These are phyloP conservation scores for Volucella inanis DNA, from an alignment of 2,888 invertebrate species.

Conservation along the genomic window DNA sequence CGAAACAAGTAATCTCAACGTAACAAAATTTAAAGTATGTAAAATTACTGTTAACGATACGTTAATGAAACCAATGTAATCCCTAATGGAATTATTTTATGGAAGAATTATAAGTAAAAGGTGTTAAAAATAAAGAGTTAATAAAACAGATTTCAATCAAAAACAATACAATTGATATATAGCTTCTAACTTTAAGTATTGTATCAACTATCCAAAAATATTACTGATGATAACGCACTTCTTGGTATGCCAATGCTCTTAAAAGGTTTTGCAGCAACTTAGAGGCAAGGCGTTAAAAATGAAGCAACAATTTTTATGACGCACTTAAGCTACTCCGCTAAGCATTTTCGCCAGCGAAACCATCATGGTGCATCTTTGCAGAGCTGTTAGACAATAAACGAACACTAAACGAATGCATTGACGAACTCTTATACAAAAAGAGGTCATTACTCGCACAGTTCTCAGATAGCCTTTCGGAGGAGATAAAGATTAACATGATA, in stretches of 20 bases:
- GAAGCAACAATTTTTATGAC: no score
- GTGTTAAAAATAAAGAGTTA: not conserved
- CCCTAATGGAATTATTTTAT: not conserved
- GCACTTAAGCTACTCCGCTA: no score
- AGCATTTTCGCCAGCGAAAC: not conserved
- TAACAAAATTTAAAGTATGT: not conserved
- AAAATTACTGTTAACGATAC: constrained; percentile 2
- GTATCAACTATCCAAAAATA: not conserved
- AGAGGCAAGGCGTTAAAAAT: no score
- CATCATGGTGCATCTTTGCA: constrained; percentile 27
- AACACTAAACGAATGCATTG: constrained; percentile 2
- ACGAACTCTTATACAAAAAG: constrained; percentile 9
- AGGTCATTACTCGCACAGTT: constrained; percentile 1
- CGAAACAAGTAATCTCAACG: not conserved
- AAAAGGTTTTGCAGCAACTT: no score
- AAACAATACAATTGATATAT: constrained; percentile 1
- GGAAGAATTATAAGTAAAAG: constrained; percentile 1
- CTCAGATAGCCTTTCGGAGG: constrained; percentile 3
- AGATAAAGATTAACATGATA: not conserved
- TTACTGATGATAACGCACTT: no score
- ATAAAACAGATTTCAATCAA: not conserved
- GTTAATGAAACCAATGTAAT: not conserved
- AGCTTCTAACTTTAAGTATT: not conserved
- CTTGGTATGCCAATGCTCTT: no score
- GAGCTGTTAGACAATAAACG: constrained; percentile 8